These are phyloP conservation scores for Aspiorhynchus laticeps DNA, from an alignment of 2,113 vertebrate species.

Conservation along the genomic window DNA sequence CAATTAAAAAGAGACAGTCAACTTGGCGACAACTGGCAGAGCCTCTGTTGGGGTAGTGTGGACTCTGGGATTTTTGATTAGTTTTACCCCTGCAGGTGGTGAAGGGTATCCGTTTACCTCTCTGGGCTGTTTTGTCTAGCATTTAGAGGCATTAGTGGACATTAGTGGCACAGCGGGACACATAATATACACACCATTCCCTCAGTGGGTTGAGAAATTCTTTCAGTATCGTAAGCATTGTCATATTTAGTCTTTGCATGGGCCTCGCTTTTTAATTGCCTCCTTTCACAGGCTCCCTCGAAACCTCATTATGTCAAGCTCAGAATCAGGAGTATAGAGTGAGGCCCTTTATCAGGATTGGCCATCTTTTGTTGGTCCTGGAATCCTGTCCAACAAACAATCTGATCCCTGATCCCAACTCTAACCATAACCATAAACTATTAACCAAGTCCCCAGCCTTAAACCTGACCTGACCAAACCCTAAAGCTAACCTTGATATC, in stretches of 20 bases:
- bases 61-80: slow-evolving; percentile 28
- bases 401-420: not conserved
- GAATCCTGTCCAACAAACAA: not conserved
- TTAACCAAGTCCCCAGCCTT: not conserved
- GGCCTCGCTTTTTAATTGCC: not conserved
- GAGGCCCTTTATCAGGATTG: not conserved
- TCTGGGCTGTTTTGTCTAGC: slow-evolving; percentile 57
- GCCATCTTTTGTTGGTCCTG: not conserved
- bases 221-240: slow-evolving; percentile 62
- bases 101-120: slow-evolving; percentile 42
- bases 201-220: slow-evolving; percentile 53
- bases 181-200: slow-evolving; percentile 24
- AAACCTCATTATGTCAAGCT: not conserved
- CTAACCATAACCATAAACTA: no score
- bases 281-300: not conserved
- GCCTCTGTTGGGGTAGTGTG: slow-evolving; percentile 15
- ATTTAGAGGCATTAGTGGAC: slow-evolving; percentile 37
- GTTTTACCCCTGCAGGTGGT: slow-evolving; percentile 51
- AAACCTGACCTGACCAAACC: not conserved
- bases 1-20: slow-evolving; percentile 61
- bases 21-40: slow-evolving; percentile 50
- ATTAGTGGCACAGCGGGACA: slow-evolving; percentile 36
- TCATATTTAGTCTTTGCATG: slow-evolving; percentile 54
- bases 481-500: not conserved
- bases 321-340: not conserved